Evolutionary conservation across 1,140 invertebrate genomes (phyloP).

Genomic region (Drosophila aff.): DNA sequence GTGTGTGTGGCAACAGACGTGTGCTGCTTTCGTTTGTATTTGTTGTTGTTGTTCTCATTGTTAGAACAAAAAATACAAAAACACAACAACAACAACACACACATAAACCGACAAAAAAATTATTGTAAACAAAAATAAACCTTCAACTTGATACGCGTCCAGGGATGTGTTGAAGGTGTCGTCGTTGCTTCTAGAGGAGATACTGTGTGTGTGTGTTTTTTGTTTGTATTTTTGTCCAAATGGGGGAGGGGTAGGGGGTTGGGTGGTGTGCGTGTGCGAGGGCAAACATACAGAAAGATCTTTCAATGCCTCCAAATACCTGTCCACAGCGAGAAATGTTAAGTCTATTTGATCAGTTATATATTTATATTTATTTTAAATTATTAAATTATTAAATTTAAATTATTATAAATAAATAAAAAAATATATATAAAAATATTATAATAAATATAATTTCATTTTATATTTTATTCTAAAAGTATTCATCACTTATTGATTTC

Average conservation of each 20-base stretch:
- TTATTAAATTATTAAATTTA: too few species aligned
- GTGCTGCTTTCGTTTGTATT: constrained; percentile 39
- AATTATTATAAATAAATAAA: too few species aligned
- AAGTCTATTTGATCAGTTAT: too few species aligned
- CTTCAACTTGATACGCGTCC: constrained; percentile 84
- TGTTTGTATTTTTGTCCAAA: neutral
- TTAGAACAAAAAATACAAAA: constrained; percentile 18
- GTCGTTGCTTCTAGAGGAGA: constrained; percentile 19
- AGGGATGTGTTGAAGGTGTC: constrained; percentile 83
- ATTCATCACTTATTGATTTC: neutral
- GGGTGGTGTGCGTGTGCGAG: neutral
- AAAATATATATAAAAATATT: too few species aligned
- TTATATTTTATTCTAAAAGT: neutral
- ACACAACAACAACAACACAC: neutral
- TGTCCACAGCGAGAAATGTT: constrained; percentile 24
- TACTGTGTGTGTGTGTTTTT: neutral
- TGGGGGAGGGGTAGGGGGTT: neutral
- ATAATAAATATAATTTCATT: neutral
- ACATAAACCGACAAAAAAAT: constrained; percentile 48
- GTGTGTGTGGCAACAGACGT: constrained; percentile 11
- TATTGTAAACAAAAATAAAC: constrained; percentile 85
- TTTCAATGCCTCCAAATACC: constrained; percentile 50
- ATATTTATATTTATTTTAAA: too few species aligned
- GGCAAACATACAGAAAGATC: constrained; percentile 26
- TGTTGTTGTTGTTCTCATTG: constrained; percentile 53